Evolutionary conservation across 2,888 invertebrate species (phyloP), one percentile per base, ranked within the genome.

Genomic region (Pandemis heparana): DNA sequence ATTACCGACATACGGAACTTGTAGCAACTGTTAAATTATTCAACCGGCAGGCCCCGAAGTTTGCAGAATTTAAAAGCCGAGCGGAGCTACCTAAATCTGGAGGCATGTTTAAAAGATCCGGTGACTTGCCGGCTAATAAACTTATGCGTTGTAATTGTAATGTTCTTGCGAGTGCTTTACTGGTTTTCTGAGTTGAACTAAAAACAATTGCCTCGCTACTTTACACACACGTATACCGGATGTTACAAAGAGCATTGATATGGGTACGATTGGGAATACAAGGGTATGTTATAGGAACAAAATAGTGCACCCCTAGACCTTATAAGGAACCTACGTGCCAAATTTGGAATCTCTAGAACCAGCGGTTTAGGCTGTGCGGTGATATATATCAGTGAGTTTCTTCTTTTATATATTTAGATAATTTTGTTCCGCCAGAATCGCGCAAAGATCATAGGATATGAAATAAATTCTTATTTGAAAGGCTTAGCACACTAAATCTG

Each of bases 21-120:
- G 46, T 18, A 56, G 75, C 70, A 75, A 74, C 80, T 77, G 80
- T 75, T 82, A 79, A 81, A 83, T 83, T 79, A 82, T 83, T 82
- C 82, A 75, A 75, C 72, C 70, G 76, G 76, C 74, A 78, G 79
- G 76, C 75, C 71, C 67, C 74, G 77, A 79, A 80, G 79, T 80
- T 82, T 81, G 78, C 80, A 81, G 81, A 80, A 80, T 82, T 82
- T 80, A 80, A 81, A 78, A 79, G 76, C 76, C 65, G 78, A 78
- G 76, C 77, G 75, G 73, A 77, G 76, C 76, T 77, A 76, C 63
- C 63, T 46, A 73, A 77, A 77, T 77, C 79, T 75, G 73, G 76
- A 76, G 76, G 77, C 76, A 76, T 77, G 77, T 77, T 75, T 76
- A 72, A 67, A 67, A 51, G 51, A 63, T 63, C 46, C 63, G 38